phyloP scores from a whole-genome alignment of 2,888 invertebrate genomes.

The Habrosyne pyritoides region DNA sequence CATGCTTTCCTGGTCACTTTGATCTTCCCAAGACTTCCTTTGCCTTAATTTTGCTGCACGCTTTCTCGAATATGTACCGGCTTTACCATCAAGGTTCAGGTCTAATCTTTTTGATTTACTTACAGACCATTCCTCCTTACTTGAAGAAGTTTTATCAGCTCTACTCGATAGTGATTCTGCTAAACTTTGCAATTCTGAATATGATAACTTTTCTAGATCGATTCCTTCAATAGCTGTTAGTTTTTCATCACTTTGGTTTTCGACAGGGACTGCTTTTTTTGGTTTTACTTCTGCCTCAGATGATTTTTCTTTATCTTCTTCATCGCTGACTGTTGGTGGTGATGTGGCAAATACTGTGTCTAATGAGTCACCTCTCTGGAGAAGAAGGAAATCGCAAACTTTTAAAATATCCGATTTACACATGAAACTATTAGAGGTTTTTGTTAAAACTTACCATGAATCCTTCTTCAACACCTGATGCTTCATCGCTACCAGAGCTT shows the following conservation, averaged over 20 bases:
- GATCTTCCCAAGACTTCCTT: slow-evolving; percentile 88
- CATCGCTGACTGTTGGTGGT: slow-evolving; percentile 76
- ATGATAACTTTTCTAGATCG: slow-evolving; percentile 70
- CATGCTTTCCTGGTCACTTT: slow-evolving; percentile 87
- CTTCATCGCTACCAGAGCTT: slow-evolving; percentile 77
- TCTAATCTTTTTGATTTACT: slow-evolving; percentile 75
- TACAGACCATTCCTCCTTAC: slow-evolving; percentile 73
- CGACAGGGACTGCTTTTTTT: slow-evolving; percentile 39
- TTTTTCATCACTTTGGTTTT: slow-evolving; percentile 68
- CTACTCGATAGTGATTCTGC: slow-evolving; percentile 70
- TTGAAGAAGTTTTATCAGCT: slow-evolving; percentile 71
- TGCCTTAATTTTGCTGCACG: slow-evolving; percentile 77
- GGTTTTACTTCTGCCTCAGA: slow-evolving; percentile 27
- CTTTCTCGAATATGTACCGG: slow-evolving; percentile 78
- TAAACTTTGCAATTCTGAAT: slow-evolving; percentile 71
- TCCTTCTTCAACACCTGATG: slow-evolving; percentile 72
- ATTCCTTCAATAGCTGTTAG: slow-evolving; percentile 70
- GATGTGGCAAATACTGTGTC: slow-evolving; percentile 87
- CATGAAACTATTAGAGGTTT: background rate
- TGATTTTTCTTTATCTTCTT: slow-evolving; percentile 50
- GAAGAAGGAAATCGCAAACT: slow-evolving; percentile 20
- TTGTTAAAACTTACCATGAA: slow-evolving; percentile 63
- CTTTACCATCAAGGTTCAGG: slow-evolving; percentile 74
- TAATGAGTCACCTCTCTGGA: slow-evolving; percentile 87
- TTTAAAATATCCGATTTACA: background rate